phyloP scores from a whole-genome alignment of 2,888 invertebrate genomes.

The Oscheius sp. region DNA sequence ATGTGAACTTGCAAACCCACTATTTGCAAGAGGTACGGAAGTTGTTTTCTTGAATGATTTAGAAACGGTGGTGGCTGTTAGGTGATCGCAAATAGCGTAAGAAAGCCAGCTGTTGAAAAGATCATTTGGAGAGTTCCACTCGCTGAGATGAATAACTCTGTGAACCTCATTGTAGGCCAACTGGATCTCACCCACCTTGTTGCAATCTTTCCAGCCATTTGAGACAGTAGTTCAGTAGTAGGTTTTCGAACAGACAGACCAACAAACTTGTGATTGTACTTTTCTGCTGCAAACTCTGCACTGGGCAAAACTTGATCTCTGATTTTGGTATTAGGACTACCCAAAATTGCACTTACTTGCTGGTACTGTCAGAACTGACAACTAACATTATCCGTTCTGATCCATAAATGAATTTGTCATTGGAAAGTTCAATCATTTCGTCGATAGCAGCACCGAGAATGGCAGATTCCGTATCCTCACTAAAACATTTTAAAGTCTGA shows the following conservation, averaged over 20 bases:
- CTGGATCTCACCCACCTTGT: constrained; percentile 44
- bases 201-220: constrained; percentile 53
- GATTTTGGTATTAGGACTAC: not conserved
- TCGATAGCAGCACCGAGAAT: constrained; percentile 64
- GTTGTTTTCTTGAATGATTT: constrained; percentile 41
- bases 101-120: constrained; percentile 67
- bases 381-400: constrained; percentile 59
- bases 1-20: no score
- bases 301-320: constrained; percentile 60
- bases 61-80: constrained; percentile 51
- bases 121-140: constrained; percentile 64
- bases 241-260: constrained; percentile 63
- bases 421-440: constrained; percentile 57
- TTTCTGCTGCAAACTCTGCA: constrained; percentile 57
- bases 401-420: constrained; percentile 60
- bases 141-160: constrained; percentile 68
- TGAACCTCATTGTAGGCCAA: not conserved
- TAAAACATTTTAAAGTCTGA: constrained; percentile 21
- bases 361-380: constrained; percentile 65
- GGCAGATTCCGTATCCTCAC: constrained; percentile 63
- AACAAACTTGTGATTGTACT: constrained; percentile 61
- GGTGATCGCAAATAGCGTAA: constrained; percentile 65
- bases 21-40: no score
- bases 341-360: constrained; percentile 43
- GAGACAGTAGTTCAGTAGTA: constrained; percentile 54